phyloP scores from a whole-genome alignment of 2,797 vertebrate species.

The Platalea minor region DNA sequence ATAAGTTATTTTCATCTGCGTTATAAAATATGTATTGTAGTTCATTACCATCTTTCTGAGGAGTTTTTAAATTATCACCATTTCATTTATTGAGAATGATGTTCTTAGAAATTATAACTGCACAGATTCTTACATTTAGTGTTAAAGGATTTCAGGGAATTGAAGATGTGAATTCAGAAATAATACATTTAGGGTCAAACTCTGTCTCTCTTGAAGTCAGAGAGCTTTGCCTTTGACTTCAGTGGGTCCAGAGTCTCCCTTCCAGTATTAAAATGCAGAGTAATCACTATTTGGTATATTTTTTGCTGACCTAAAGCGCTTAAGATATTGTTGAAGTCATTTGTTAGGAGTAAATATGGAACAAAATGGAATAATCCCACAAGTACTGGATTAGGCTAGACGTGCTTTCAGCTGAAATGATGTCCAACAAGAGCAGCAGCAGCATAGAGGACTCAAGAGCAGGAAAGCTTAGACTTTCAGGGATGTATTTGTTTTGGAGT shows the following conservation, averaged over 20 bases:
- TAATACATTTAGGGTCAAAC: neutral
- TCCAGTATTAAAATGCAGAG: neutral
- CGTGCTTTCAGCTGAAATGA: neutral
- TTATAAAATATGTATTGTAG: conserved; percentile 22
- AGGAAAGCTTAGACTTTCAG: neutral
- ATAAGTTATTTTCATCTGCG: neutral
- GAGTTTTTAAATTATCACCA: neutral
- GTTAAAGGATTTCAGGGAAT: neutral
- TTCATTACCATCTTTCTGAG: neutral
- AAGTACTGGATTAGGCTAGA: neutral
- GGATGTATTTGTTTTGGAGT: neutral
- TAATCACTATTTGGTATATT: neutral
- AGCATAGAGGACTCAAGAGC: neutral
- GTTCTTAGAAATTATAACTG: neutral
- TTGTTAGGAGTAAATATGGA: neutral
- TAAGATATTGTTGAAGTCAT: neutral
- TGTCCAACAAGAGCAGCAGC: neutral
- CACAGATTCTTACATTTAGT: neutral
- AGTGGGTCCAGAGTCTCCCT: neutral
- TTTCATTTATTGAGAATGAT: neutral
- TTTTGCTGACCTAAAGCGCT: neutral
- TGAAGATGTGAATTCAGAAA: neutral
- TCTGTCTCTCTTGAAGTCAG: neutral
- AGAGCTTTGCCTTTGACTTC: neutral
- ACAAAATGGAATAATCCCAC: conserved; percentile 8